Conservation (phyloP, 1,140 invertebrate genomes). For the Sinonovacula constricta region DNA sequence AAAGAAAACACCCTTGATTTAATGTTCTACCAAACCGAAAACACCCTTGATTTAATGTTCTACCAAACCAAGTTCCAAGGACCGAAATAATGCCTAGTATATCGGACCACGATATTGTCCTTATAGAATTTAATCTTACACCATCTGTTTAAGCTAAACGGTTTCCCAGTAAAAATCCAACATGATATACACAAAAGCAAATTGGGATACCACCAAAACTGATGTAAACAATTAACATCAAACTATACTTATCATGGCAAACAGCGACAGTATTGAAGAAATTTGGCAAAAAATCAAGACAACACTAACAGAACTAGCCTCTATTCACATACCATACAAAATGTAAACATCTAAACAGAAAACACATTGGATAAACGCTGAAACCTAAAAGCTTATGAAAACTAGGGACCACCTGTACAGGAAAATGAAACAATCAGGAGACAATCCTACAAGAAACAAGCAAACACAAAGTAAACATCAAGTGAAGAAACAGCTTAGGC, state of each 20-base stretch:
- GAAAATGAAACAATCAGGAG: no score
- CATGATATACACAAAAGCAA: slow-evolving; percentile 49
- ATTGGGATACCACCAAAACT: slow-evolving; percentile 37
- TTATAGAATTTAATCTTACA: slow-evolving; percentile 18
- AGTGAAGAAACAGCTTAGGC: slow-evolving; percentile 20
- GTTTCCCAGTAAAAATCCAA: slow-evolving; percentile 18
- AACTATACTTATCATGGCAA: neutral
- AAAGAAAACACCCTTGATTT: no score
- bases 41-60: slow-evolving; percentile 16
- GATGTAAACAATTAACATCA: neutral
- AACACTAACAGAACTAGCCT: no score
- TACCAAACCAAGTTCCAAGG: slow-evolving; percentile 3
- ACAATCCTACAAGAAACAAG: slow-evolving; percentile 1
- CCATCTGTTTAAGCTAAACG: neutral
- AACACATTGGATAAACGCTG: slow-evolving; percentile 15
- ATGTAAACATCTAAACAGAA: slow-evolving; percentile 17
- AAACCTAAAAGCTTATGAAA: slow-evolving; percentile 33
- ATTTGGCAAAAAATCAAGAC: slow-evolving; percentile 18
- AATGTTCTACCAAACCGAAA: no score
- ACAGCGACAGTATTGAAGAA: neutral
- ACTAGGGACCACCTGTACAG: neutral
- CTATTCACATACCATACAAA: slow-evolving; percentile 40
- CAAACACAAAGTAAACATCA: slow-evolving; percentile 19
- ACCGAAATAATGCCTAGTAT: slow-evolving; percentile 38
- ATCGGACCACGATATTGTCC: slow-evolving; percentile 47